Conservation (phyloP, 1,140 invertebrate genomes). For the Drosophila kikkawai region DNA sequence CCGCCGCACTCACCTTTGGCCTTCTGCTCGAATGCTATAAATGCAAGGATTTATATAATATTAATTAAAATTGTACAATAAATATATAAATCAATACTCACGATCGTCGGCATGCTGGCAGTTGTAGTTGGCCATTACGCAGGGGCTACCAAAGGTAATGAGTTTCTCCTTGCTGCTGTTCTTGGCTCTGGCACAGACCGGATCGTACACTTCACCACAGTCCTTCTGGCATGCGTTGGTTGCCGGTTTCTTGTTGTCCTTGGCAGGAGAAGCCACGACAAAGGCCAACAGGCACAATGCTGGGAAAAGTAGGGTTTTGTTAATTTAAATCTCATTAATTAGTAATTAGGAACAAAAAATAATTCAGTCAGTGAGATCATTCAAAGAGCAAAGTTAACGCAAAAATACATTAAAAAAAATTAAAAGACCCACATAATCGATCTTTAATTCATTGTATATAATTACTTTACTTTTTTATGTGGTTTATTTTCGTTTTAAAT, state of each 20-base stretch:
- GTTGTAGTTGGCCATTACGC: slow-evolving; percentile 80
- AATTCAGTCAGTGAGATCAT: slow-evolving; percentile 1
- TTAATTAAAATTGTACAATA: neutral
- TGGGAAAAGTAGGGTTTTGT: neutral
- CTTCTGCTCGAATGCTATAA: slow-evolving; percentile 73
- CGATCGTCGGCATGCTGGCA: slow-evolving; percentile 79
- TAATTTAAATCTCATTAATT: too few relatives aligned
- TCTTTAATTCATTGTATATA: neutral
- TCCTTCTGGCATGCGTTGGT: slow-evolving; percentile 38
- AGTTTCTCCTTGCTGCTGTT: slow-evolving; percentile 77
- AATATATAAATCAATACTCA: slow-evolving; percentile 36
- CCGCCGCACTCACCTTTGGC: slow-evolving; percentile 75
- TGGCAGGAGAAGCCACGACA: slow-evolving; percentile 58
- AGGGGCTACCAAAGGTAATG: slow-evolving; percentile 74
- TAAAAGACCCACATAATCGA: neutral
- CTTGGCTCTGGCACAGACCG: slow-evolving; percentile 73
- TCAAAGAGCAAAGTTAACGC: neutral
- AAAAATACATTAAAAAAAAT: neutral
- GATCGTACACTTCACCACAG: slow-evolving; percentile 68
- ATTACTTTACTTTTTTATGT: neutral
- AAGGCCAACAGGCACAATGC: slow-evolving; percentile 69
- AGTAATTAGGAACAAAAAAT: too few relatives aligned
- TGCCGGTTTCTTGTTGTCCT: slow-evolving; percentile 65
- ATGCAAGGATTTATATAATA: neutral
- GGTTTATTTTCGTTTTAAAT: neutral